Conservation (phyloP, 2,113 vertebrate species). For the Baryphthengus martii region DNA sequence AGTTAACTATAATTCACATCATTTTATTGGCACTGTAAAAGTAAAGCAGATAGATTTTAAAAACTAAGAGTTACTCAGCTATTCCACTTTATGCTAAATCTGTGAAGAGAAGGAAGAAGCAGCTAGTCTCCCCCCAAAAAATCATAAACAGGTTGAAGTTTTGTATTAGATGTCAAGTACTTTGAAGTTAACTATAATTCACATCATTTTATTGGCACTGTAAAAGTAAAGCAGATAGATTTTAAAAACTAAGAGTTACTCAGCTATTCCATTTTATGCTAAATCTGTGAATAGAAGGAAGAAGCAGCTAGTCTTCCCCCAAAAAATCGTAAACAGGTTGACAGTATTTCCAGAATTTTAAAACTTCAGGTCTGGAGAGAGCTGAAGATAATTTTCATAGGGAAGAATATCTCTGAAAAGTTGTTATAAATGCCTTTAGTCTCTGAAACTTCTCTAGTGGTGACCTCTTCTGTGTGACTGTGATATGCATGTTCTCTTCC, state of each 20-base stretch:
- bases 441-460: not conserved
- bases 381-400: not conserved
- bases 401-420: not conserved
- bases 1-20: constrained; percentile 38
- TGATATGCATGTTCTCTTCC: not conserved
- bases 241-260: not conserved
- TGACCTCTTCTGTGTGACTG: not conserved
- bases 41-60: not conserved
- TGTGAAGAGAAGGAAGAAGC: not conserved
- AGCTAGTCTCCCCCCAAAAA: not conserved
- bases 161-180: constrained; percentile 47
- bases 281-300: not conserved
- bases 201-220: not conserved
- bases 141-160: not conserved
- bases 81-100: not conserved
- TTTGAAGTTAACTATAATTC: constrained; percentile 51
- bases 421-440: not conserved
- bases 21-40: constrained; percentile 13
- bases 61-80: not conserved
- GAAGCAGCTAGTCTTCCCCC: not conserved
- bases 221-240: not conserved
- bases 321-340: fast-evolving
- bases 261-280: not conserved
- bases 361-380: not conserved
- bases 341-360: not conserved